Evolutionary conservation across 2,888 invertebrate genomes (phyloP).

Genomic region (Hedya salicella): DNA sequence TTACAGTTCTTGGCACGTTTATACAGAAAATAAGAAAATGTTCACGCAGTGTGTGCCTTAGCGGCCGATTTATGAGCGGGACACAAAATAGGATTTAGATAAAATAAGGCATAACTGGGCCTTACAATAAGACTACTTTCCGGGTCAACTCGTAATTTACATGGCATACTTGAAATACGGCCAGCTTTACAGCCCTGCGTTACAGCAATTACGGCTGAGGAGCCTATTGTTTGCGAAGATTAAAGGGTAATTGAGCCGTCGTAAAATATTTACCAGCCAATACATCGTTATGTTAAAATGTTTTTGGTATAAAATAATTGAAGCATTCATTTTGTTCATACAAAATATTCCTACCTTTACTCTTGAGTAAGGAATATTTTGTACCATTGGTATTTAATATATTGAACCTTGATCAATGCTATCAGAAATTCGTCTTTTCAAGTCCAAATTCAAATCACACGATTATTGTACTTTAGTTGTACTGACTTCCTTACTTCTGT

Average conservation of each 20-base stretch:
- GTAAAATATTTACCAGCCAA: conserved; percentile 38
- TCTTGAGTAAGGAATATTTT: too few relatives aligned
- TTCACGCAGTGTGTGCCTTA: conserved; percentile 80
- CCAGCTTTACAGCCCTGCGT: conserved; percentile 35
- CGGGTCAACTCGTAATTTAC: conserved; percentile 65
- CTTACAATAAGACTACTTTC: conserved; percentile 57
- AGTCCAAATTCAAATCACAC: conserved; percentile 22
- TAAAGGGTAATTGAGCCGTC: conserved; percentile 41
- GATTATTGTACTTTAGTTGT: conserved; percentile 27
- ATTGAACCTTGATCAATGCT: conserved; percentile 1
- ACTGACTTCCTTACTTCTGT: conserved; percentile 37
- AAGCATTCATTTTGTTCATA: conserved; percentile 2
- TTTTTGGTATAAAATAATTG: conserved; percentile 16
- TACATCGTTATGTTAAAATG: conserved; percentile 32
- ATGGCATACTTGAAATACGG: conserved; percentile 59
- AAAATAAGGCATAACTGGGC: conserved; percentile 75
- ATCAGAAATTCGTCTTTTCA: conserved; percentile 2
- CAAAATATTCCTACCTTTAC: conserved; percentile 9
- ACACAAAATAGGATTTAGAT: conserved; percentile 83
- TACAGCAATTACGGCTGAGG: conserved; percentile 41
- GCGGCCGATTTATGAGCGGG: conserved; percentile 79
- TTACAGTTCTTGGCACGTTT: conserved; percentile 83
- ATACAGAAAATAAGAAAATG: conserved; percentile 80
- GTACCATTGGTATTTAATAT: conserved; percentile 6
- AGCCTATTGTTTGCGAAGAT: conserved; percentile 40